Evolutionary conservation across 2,113 vertebrate species (phyloP), one percentile per base, ranked within the genome.

Genomic region (Gadus macrocephalus): DNA sequence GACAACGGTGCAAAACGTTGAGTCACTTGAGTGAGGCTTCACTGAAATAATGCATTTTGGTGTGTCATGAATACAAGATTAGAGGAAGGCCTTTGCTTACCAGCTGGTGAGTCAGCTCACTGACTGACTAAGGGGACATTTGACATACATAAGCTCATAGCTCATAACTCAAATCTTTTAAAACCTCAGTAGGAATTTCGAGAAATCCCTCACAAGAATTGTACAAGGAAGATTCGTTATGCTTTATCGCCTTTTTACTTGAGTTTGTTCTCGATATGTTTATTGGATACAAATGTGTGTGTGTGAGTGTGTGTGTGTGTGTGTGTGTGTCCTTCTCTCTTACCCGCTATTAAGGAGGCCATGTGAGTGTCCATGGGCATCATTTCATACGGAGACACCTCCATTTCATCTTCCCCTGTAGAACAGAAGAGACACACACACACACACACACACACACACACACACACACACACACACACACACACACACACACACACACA

Each of bases 341-440:
- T 86, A 90, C 89, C 87, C 77, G 89, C 75, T 28, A 86, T 83
- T 70, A 90, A 78, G 4, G 89, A 89, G 19, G 87, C 86, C 87
- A 88, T 88, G 16, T 68, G 85, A 38, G 74, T 78, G 53, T 90
- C 83, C 73, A 79, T 72, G 14, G 71, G 55, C 27, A 81, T 76
- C 68, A 87, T 77, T 2, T 89, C 84, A 69, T 90, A 90, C 0
- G 89, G 89, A 66, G 89, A 89, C 11, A 66, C 70, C 78, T 88
- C 89, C 62, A 87, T 65, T 42, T 90, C 89, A 15, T 90, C 85
- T 5, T 86, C 82, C 17, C 74, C 87, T 89, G 77, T 11, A 49
- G 3, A 64, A 38, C 67, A 71, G 8, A 58, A 31, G 31, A 31
- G 0, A 31, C 31, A 31, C 31, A 31, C 31, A 31, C 31, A 31